Base-by-base conservation (phyloP, 2,113 vertebrate species). In the Phalacrocorax carbo region DNA sequence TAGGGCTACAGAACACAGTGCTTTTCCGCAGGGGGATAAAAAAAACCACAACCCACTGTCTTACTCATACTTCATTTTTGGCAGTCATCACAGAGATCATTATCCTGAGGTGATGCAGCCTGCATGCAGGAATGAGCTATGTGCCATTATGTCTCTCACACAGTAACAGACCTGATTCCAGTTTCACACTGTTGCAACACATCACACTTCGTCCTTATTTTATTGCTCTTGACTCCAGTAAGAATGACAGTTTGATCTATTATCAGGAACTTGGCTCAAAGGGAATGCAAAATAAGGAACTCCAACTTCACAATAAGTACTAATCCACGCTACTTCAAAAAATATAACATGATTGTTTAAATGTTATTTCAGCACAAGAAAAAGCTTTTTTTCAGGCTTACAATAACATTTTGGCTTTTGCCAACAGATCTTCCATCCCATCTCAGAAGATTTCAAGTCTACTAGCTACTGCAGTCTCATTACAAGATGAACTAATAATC, bases 41-140 rank as follows among this genome's bases (percentile, higher is more conserved):
- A 93, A 75, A 61, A 58, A 21, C 42, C 42, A 38, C 38, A 27
- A 18, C 12, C 46, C 84, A 68, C 86, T 89, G 91, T 78, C 88
- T 97, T 97, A 96, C 94, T 96, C 95, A 96, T 92, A 62, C 72
- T 68, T 94, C 42, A 90, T 92, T 95, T 95, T 38, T 96, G 95
- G 96, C 93, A 96, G 79, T 21, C 90, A 78, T 88, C 2, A 21
- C 18, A 3, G 76, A 95, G 96, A 92, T 95, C 96, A 88, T 96
- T 96, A 96, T 86, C 90, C 82, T 88, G 88, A 88, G 86, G 76
- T 88, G 95, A 93, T 94, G 88, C 90, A 94, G 92, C 42, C 90
- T 83, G 88, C 4, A 7, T 88, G 88, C 66, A 93, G 55, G 51
- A 93, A 93, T 90, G 88, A 95, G 48, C 92, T 94, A 38, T 90